Percentiles rank a stretch among this genome's conserved stretches.
Evolutionary conservation across 2,797 vertebrate species (phyloP).

Genomic region (Sebastes miniatus): DNA sequence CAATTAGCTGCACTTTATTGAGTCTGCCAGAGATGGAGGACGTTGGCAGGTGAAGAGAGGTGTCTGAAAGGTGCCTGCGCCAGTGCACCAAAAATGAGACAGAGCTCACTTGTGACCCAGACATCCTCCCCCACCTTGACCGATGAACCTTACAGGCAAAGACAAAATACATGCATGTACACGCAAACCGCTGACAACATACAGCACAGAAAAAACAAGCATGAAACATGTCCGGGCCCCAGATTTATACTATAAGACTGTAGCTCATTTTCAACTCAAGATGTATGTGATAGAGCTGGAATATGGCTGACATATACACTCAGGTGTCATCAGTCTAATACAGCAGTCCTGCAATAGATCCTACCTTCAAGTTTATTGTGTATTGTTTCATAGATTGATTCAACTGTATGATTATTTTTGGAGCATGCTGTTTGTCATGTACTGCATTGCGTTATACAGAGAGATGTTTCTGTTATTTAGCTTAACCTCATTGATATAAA

Average conservation of each 20-base stretch:
- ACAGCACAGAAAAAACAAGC: neutral
- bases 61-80: conserved; percentile 75
- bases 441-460: neutral
- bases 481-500: too few species aligned
- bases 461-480: neutral
- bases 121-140: conserved; percentile 44
- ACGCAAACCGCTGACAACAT: conserved; percentile 7
- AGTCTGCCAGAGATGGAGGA: conserved; percentile 77
- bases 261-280: neutral
- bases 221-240: neutral
- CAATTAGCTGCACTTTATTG: conserved; percentile 85
- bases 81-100: conserved; percentile 56
- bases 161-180: conserved; percentile 10
- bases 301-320: neutral
- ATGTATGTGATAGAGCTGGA: neutral
- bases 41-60: conserved; percentile 80
- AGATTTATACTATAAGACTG: neutral
- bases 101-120: conserved; percentile 64
- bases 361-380: neutral
- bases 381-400: neutral
- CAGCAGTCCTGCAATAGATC: neutral
- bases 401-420: neutral
- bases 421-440: neutral
- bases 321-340: neutral
- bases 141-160: neutral